Evolutionary conservation across 2,888 invertebrate genomes (phyloP).

Genomic region (Sepioteuthis lessoniana): DNA sequence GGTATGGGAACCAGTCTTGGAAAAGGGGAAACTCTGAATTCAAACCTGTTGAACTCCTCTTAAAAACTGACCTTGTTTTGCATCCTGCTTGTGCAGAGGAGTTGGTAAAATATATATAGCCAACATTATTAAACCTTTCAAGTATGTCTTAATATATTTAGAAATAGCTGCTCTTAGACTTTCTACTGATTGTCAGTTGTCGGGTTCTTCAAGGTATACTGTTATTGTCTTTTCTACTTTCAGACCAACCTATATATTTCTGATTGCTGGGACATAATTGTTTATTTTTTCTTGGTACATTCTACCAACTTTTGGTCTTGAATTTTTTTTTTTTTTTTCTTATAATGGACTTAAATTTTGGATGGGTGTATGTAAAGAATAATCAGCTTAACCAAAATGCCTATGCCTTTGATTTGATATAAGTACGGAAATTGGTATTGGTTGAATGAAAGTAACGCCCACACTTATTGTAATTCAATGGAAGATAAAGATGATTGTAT

Average conservation of each 20-base stretch:
- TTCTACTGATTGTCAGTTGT: too few species aligned
- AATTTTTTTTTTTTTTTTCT: not conserved
- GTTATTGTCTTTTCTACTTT: too few species aligned
- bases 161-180: too few species aligned
- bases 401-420: not conserved
- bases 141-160: too few species aligned
- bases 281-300: not conserved
- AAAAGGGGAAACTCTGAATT: too few species aligned
- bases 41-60: too few species aligned
- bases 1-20: too few species aligned
- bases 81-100: too few species aligned
- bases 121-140: too few species aligned
- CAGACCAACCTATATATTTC: not conserved
- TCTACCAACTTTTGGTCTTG: not conserved
- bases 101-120: too few species aligned
- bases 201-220: too few species aligned
- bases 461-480: not conserved
- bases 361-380: not conserved
- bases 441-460: not conserved
- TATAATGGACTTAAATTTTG: not conserved
- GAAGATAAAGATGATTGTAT: not conserved
- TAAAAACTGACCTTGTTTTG: too few species aligned
- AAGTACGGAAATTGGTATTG: not conserved
- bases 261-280: not conserved
- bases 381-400: not conserved